Evolutionary conservation across 2,113 vertebrate species (phyloP).

Genomic region (Elanus axillaris): DNA sequence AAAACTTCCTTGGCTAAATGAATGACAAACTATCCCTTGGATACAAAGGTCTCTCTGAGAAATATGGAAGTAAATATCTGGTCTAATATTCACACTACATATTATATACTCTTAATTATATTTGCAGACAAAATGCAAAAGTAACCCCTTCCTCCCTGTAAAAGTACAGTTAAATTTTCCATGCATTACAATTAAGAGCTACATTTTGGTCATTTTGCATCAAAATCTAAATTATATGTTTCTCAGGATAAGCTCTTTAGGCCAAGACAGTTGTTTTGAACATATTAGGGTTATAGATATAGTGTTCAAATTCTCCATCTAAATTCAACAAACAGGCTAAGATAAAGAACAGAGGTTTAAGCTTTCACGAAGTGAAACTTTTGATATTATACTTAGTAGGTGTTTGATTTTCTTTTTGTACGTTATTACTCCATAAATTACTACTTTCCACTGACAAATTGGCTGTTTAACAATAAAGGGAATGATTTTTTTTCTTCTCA

Average conservation of each 20-base stretch:
- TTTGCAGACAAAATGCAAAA: not conserved
- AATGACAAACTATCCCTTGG: not conserved
- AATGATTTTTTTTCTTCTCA: not conserved
- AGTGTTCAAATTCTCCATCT: not conserved
- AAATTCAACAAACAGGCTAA: not conserved
- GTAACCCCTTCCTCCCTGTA: not conserved
- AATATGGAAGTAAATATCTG: not conserved
- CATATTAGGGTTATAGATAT: not conserved
- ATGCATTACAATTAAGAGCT: not conserved
- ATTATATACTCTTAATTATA: not conserved
- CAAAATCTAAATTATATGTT: not conserved
- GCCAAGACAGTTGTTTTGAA: not conserved
- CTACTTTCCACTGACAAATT: not conserved
- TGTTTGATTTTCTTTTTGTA: not conserved
- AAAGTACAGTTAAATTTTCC: not conserved
- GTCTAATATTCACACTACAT: not conserved
- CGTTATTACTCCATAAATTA: not conserved
- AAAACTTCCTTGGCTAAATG: not conserved
- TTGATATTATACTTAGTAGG: not conserved
- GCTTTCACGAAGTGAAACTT: not conserved
- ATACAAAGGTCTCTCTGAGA: not conserved
- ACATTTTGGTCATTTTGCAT: not conserved
- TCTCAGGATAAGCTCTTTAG: not conserved
- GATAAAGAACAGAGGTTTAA: not conserved
- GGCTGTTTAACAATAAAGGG: not conserved